Evolutionary conservation across 2,113 vertebrate species (phyloP), one percentile per base, ranked within the genome.

Genomic region (Epinephelus lanceolatus): DNA sequence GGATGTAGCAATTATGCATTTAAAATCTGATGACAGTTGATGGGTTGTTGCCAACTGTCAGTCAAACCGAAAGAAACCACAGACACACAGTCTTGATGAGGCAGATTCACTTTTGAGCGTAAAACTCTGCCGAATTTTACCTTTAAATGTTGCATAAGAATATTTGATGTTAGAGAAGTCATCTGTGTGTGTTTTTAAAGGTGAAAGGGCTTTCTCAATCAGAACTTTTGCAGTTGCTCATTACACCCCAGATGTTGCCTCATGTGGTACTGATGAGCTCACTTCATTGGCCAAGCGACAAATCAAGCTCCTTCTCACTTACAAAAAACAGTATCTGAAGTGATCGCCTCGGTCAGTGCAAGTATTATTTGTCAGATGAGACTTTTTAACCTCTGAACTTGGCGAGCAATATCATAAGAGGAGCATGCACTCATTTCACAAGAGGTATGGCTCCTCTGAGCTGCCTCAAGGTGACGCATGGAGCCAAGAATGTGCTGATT

Each of bases 401-500:
- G 78, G 80, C 53, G 2, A 67, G 42, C 25, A 72, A 71, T 52
- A 67, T 63, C 52, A 61, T 37, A 78, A 62, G 67, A 87, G 85
- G 84, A 86, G 67, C 62, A 21, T 51, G 56, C 81, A 6, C 82
- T 84, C 61, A 65, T 88, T 89, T 80, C 89, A 81, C 84, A 82
- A 87, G 90, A 85, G 77, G 85, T 87, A 75, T 2, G 70, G 76
- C 78, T 86, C 86, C 63, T 75, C 71, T 59, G 87, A 67, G 71
- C 76, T 86, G 89, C 88, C 79, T 93, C 75, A 83, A 92, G 89
- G 87, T 91, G 91, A 93, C 80, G 82, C 62, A 61, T 8, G 1
- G 60, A 55, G 86, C 83, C 74, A 90, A 90, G 91, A 93, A 93
- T 94, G 80, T 80, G 88, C 80, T 87, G 92, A 87, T 91, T 94